A percentile compares a stretch with the other conserved stretches of the same genome.
Conservation (phyloP, 2,888 invertebrate species). For the Campoletis raptor region DNA sequence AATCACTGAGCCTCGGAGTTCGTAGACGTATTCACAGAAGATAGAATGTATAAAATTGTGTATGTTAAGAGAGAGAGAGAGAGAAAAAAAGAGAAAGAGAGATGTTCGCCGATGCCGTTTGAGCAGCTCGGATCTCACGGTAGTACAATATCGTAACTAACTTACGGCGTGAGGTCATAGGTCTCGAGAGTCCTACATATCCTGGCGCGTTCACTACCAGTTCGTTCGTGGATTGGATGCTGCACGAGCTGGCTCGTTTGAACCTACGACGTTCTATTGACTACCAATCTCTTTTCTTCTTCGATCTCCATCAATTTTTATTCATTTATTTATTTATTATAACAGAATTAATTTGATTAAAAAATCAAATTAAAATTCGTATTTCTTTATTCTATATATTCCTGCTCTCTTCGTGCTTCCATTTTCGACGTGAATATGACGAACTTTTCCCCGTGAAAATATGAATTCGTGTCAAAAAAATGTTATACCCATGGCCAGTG, state of each 20-base stretch:
- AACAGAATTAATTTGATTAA: not conserved
- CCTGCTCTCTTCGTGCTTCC: too few relatives aligned
- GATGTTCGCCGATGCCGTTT: conserved; percentile 57
- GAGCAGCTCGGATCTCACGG: conserved; percentile 71
- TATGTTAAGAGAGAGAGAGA: not conserved
- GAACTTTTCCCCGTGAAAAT: too few relatives aligned
- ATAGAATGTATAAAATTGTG: conserved; percentile 8
- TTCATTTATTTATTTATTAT: not conserved
- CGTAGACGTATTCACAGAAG: conserved; percentile 7
- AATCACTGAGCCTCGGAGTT: conserved; percentile 16
- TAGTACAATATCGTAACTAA: conserved; percentile 75
- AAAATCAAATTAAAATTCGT: not conserved
- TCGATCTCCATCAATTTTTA: conserved; percentile 14
- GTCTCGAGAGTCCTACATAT: conserved; percentile 73
- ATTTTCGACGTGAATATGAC: too few relatives aligned
- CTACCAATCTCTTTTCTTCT: conserved; percentile 41
- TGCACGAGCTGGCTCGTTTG: conserved; percentile 32
- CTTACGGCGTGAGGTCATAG: conserved; percentile 72
- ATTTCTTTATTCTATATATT: not conserved
- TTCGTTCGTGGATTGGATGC: conserved; percentile 28
- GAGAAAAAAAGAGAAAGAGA: conserved; percentile 34
- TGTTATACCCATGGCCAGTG: too few relatives aligned
- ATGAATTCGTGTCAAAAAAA: too few relatives aligned
- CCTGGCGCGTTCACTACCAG: conserved; percentile 55
- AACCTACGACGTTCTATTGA: conserved; percentile 7